These are phyloP conservation scores for Pinna nobilis DNA, from an alignment of 1,140 invertebrate species.

Conservation along the genomic window DNA sequence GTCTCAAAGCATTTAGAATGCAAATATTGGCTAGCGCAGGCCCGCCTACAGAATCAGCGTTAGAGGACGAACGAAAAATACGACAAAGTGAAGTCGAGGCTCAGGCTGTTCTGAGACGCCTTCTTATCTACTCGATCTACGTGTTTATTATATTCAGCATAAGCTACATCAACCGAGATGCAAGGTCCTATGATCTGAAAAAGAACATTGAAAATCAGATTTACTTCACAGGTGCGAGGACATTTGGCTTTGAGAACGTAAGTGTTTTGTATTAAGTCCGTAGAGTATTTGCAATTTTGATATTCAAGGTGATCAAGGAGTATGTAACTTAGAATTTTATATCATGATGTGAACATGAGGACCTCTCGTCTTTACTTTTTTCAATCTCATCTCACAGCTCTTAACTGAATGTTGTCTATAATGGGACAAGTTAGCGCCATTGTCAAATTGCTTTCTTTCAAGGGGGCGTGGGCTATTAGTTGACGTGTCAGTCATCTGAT, in stretches of 20 bases:
- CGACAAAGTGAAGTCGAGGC: slow-evolving; percentile 16
- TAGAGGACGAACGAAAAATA: slow-evolving; percentile 3
- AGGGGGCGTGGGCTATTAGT: too few relatives aligned
- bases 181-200: slow-evolving; percentile 11
- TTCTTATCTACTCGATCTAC: slow-evolving; percentile 40
- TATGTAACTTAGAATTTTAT: too few relatives aligned
- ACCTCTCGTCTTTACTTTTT: too few relatives aligned
- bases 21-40: slow-evolving; percentile 8
- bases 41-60: background rate
- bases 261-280: too few relatives aligned
- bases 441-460: too few relatives aligned
- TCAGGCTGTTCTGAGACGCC: slow-evolving; percentile 13
- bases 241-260: slow-evolving; percentile 32
- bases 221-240: background rate
- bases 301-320: too few relatives aligned
- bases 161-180: slow-evolving; percentile 37
- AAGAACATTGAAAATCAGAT: slow-evolving; percentile 20
- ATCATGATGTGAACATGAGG: too few relatives aligned
- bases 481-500: background rate
- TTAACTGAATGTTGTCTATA: too few relatives aligned
- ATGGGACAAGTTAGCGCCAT: too few relatives aligned
- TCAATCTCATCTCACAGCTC: too few relatives aligned
- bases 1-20: slow-evolving; percentile 30
- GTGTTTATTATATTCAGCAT: slow-evolving; percentile 41
- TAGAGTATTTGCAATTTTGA: too few relatives aligned